Percentiles rank a stretch among this genome's conserved stretches.
These are phyloP conservation scores for Phenganax stokvisi DNA, from an alignment of 92 coral and sea anemone species.

Conservation along the genomic window DNA sequence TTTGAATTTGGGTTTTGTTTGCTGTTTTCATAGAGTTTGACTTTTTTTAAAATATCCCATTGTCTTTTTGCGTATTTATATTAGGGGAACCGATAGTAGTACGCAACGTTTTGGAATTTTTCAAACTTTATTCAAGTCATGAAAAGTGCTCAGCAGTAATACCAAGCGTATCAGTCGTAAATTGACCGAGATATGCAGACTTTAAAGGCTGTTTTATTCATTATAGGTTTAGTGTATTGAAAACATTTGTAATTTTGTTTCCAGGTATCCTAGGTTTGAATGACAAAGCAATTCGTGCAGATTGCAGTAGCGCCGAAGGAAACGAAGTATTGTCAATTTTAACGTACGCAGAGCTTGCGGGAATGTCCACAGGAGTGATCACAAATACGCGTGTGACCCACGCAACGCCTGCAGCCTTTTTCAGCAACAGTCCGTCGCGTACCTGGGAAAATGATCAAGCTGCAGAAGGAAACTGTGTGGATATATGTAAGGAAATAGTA, in stretches of 20 bases:
- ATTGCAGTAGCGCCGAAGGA: constrained; percentile 5
- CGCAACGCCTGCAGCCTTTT: constrained; percentile 41
- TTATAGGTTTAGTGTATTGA: too few relatives aligned
- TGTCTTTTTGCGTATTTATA: too few relatives aligned
- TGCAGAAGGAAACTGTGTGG: constrained; percentile 12
- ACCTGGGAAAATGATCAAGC: constrained; percentile 38
- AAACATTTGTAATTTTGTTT: not conserved
- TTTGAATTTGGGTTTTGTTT: too few relatives aligned
- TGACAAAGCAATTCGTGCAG: constrained; percentile 7
- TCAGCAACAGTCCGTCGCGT: constrained; percentile 27
- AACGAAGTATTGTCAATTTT: constrained; percentile 40
- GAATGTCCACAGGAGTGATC: constrained; percentile 41
- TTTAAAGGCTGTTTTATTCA: not conserved
- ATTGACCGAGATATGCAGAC: too few relatives aligned
- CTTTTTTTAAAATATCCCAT: too few relatives aligned
- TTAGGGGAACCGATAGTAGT: too few relatives aligned
- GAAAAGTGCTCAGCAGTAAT: too few relatives aligned
- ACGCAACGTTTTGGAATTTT: too few relatives aligned
- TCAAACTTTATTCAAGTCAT: too few relatives aligned
- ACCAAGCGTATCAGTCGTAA: too few relatives aligned
- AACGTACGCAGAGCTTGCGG: constrained; percentile 39
- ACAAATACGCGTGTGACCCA: constrained; percentile 37
- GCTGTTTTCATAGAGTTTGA: too few relatives aligned
- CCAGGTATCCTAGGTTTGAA: constrained; percentile 31
- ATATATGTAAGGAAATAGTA: constrained; percentile 21